Base-by-base conservation (phyloP, 2,888 invertebrate species). In the Sarcophaga subvicina region DNA sequence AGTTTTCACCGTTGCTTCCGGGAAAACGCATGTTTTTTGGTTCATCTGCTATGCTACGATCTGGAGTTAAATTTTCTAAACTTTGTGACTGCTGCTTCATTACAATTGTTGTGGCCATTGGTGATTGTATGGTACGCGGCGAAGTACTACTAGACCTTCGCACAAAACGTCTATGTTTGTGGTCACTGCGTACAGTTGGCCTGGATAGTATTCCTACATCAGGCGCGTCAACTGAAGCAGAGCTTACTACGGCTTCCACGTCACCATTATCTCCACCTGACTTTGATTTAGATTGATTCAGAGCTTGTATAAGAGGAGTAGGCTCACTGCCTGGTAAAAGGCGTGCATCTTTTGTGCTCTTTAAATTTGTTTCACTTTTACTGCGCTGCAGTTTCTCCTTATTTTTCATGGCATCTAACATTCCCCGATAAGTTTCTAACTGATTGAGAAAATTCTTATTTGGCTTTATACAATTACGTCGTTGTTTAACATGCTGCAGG, bases 321-420 rank as follows among this genome's bases (percentile, higher is more conserved):
- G 95, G 95, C 88, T 95, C 95, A 91, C 94, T 94, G 27, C 94
- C 94, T 2, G 94, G 93, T 89, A 94, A 93, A 87, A 95, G 94
- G 69, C 94, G 94, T 88, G 94, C 96, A 91, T 95, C 95, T 92
- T 95, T 95, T 87, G 94, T 93, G 90, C 95, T 96, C 93, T 97
- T 97, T 80, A 98, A 93, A 93, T 98, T 98, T 71, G 98, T 98
- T 93, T 98, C 98, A 85, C 98, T 98, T 94, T 98, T 98, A 82
- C 98, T 98, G 88, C 98, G 95, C 94, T 98, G 98, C 90, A 98
- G 94, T 93, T 97, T 98, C 92, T 98, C 98, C 91, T 98, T 97
- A 92, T 98, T 98, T 93, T 98, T 98, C 96, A 98, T 98, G 17
- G 99, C 99, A 92, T 98, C 98, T 89, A 99, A 94, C 91, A 99